Conservation (phyloP, 2,888 invertebrate genomes). For the Athetis lepigone region DNA sequence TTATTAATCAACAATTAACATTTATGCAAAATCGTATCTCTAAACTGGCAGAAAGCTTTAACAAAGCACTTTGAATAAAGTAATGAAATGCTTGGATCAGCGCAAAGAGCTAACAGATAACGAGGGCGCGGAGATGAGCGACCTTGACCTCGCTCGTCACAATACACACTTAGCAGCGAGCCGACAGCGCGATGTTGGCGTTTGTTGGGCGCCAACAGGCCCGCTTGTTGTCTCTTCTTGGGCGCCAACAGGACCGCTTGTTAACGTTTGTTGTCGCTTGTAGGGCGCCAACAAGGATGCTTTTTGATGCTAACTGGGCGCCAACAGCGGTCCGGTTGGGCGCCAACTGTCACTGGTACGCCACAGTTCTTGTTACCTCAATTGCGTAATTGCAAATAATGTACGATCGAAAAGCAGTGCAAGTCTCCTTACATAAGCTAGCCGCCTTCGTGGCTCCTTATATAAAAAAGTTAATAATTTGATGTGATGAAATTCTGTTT, state of each 20-base stretch:
- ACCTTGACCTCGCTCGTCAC: constrained; percentile 46
- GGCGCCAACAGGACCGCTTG: background rate
- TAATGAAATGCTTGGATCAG: constrained; percentile 5
- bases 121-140: constrained; percentile 30
- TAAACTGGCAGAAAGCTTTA: background rate
- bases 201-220: background rate
- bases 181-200: constrained; percentile 13
- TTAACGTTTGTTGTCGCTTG: constrained; percentile 2
- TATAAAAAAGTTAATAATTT: too few relatives aligned
- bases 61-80: background rate
- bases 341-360: background rate
- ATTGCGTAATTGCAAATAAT: background rate
- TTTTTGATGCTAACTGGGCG: background rate
- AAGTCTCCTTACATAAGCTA: too few relatives aligned
- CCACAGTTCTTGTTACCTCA: background rate
- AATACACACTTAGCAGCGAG: constrained; percentile 6
- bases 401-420: background rate
- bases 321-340: background rate
- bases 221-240: background rate
- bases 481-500: too few relatives aligned
- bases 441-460: too few relatives aligned
- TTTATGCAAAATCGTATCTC: background rate
- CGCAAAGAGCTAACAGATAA: constrained; percentile 14
- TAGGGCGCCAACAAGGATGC: background rate
- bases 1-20: background rate